Base-by-base conservation (phyloP, 2,888 invertebrate genomes). In the Elysia crispata region DNA sequence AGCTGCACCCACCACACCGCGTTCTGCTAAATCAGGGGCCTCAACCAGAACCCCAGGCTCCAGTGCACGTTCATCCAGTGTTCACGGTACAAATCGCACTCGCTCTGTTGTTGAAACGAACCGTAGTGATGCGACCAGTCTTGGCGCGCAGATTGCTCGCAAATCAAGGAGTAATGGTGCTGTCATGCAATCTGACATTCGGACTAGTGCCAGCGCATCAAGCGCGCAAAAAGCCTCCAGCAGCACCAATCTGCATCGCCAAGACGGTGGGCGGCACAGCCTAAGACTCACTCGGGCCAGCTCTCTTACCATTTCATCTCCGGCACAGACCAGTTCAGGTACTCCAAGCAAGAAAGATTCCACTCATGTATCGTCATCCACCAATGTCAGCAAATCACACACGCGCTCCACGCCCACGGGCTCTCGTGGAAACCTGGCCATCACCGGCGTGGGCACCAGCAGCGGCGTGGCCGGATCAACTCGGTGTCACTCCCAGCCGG, bases 111-210 rank as follows among this genome's bases (percentile, higher is more conserved):
- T 72, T 20, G 81, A 79, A 30, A 86, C 87, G 25, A 78, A 83
- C 23, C 82, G 85, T 30, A 88, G 85, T 83, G 89, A 90, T 60
- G 86, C 83, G 8, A 79, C 79, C 25, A 89, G 90, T 83, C 83
- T 89, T 15, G 90, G 90, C 20, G 85, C 87, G 70, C 86, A 88
- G 77, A 90, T 89, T 75, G 89, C 87, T 18, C 83, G 86, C 77
- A 87, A 87, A 70, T 88, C 88, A 81, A 83, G 86, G 54, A 86
- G 85, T 31, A 89, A 87, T 80, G 66, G 54, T 54, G 67, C 77
- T 25, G 66, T 60, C n/a, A 79, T 81, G 49, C 57, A 82, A 78
- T 11, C 41, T 41, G 41, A 41, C 5, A 11, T 41, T 41, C 41
- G 41, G 41, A 41, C 41, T 41, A 41, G 41, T 41, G 41, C 41